phyloP scores from a whole-genome alignment of 2,888 invertebrate genomes.

The Zootermopsis nevadensis region DNA sequence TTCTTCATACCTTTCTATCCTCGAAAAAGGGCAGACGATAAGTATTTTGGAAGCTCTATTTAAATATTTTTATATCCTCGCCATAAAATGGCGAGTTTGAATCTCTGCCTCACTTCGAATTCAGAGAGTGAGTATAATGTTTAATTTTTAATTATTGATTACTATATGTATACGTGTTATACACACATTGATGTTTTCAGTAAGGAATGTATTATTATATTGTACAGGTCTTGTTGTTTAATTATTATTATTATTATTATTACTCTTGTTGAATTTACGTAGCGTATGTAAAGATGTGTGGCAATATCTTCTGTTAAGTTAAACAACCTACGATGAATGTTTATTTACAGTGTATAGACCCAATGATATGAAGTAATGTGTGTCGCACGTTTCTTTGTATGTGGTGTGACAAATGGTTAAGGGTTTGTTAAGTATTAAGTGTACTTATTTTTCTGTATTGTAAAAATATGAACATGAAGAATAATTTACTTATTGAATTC shows the following conservation, averaged over 20 bases:
- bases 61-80: neutral
- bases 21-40: too few species aligned
- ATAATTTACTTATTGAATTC: neutral
- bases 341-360: neutral
- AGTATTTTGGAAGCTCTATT: too few species aligned
- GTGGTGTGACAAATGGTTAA: neutral
- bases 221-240: neutral
- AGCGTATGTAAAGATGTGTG: neutral
- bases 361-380: too few species aligned
- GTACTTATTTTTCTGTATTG: slow-evolving; percentile 12
- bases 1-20: too few species aligned
- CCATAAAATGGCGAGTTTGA: neutral
- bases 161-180: neutral
- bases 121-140: neutral
- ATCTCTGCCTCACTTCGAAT: neutral
- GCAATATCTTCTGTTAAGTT: neutral
- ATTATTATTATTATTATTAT: neutral
- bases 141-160: neutral
- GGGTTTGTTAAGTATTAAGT: neutral
- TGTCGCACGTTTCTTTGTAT: neutral
- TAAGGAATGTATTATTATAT: neutral
- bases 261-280: neutral
- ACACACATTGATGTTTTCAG: neutral
- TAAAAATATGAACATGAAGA: slow-evolving; percentile 8
- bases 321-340: neutral